Evolutionary conservation across 1,140 invertebrate genomes (phyloP), one percentile per base, ranked within the genome.

Genomic region (Drosophila nasuta): DNA sequence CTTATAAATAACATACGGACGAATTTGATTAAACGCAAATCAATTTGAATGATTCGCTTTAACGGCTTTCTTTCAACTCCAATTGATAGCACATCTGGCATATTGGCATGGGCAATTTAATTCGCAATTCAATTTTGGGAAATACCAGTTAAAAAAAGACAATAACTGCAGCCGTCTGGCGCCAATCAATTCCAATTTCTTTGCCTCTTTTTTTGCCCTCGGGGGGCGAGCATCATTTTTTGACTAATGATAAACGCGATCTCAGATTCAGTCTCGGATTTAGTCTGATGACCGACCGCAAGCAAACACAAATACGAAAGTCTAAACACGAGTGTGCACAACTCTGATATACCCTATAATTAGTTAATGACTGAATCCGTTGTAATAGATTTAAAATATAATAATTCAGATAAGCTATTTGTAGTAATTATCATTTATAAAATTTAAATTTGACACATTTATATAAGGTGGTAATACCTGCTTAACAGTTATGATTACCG

Each of bases 211-310:
- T 13, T 43, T 43, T 13, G 41, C 41, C 41, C 38, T 13, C 45
- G 51, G 66, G 75, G 66, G 64, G n/a, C 73, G 67, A 71, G 63
- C 79, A 76, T 70, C 68, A 70, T n/a, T 60, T 72, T 75, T 88
- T 73, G 83, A 49, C 79, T 82, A 87, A 87, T 82, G 79, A 87
- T 82, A 87, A 87, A 79, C 85, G 79, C 75, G 30, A 62, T 54
- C 51, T 38, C 51, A 82, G 66, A 77, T 52, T 35, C 15, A 20
- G 58, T 43, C 33, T 52, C 30, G 4, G 10, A 38, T 7, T 52
- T 35, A 17, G 20, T 75, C 15, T 48, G 33, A 59, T 43, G 58
- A 63, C 59, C 46, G 58, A 63, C 59, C 46, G 57, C 15, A 48
- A 66, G 20, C 13, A 45, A 52, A 60, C 43, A 60, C 58, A 20